phyloP scores from a whole-genome alignment of 1,140 invertebrate genomes.

The Saccostrea cuccullata region DNA sequence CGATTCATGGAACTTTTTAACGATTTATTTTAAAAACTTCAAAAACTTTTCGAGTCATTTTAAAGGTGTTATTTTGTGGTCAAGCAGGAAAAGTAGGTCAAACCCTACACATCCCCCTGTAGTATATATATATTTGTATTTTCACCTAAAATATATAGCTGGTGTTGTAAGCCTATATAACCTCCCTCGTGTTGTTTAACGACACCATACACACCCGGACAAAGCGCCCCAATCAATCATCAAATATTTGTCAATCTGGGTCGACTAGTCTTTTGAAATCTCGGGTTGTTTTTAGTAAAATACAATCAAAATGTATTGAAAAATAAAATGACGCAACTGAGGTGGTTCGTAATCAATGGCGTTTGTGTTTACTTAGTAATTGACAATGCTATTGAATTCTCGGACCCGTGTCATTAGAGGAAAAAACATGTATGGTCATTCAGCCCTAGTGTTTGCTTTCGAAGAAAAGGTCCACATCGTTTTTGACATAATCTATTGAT shows the following conservation, averaged over 20 bases:
- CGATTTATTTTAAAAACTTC: neutral
- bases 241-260: slow-evolving; percentile 40
- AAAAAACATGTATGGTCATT: slow-evolving; percentile 34
- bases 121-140: neutral
- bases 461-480: slow-evolving; percentile 13
- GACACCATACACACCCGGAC: neutral
- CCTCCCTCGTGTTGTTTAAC: neutral
- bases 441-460: slow-evolving; percentile 5
- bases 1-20: neutral
- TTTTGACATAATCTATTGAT: slow-evolving; percentile 38
- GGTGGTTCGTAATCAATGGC: slow-evolving; percentile 11
- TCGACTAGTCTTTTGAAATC: slow-evolving; percentile 40
- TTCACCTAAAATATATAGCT: slow-evolving; percentile 33
- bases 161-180: neutral
- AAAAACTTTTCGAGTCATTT: neutral
- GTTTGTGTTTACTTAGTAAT: slow-evolving; percentile 10
- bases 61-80: neutral
- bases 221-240: slow-evolving; percentile 11
- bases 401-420: slow-evolving; percentile 29
- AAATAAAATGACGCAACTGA: slow-evolving; percentile 27
- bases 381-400: slow-evolving; percentile 17
- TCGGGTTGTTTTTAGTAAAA: slow-evolving; percentile 29
- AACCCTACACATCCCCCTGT: neutral
- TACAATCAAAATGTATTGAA: slow-evolving; percentile 34
- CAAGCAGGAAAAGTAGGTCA: neutral